Evolutionary conservation across 2,888 invertebrate genomes (phyloP), one percentile per base, ranked within the genome.

Genomic region (Mythimna lalbum): DNA sequence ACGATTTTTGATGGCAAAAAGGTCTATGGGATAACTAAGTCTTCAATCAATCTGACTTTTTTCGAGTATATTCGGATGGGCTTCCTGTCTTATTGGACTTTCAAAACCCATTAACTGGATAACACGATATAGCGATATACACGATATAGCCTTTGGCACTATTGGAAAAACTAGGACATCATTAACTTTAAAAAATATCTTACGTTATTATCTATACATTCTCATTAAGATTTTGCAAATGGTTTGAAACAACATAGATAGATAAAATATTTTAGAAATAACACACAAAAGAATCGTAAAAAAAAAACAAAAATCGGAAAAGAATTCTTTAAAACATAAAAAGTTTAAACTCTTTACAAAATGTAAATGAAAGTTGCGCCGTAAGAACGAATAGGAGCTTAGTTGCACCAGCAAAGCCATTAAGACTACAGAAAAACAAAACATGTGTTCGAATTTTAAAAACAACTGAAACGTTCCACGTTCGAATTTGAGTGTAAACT

Each of bases 381-480:
- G 23, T 60, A 63, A n/a, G 33, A 63, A 43, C 17, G 27, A 63
- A 69, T 49, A 27, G 21, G 23, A 43, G 43, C 47, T 55, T 53
- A 31, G 43, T 3, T 5, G 43, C 19, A 59, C 12, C n/a, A 23
- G 17, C 36, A 55, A 31, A 50, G 23, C 43, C 36, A 12, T 47
- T 53, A 63, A 4, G 4, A 56, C 14, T 27, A 21, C 17, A 39
- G 47, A 66, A 63, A 71, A 76, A 76, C 49, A 49, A 74, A 64
- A 36, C 14, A 50, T 27, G 23, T 36, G 64, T 67, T 70, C 56
- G 36, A 61, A 70, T 75, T 79, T 79, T n/a, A 14, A 75, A 78
- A 63, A 63, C 21, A 68, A 64, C 27, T 53, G 43, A 53, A 69
- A 23, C 43, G 17, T 55, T 69, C 56, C 52, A 69, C 31, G 56